Base-by-base conservation (phyloP, 2,113 vertebrate genomes). In the Pachycephala philippinensis region DNA sequence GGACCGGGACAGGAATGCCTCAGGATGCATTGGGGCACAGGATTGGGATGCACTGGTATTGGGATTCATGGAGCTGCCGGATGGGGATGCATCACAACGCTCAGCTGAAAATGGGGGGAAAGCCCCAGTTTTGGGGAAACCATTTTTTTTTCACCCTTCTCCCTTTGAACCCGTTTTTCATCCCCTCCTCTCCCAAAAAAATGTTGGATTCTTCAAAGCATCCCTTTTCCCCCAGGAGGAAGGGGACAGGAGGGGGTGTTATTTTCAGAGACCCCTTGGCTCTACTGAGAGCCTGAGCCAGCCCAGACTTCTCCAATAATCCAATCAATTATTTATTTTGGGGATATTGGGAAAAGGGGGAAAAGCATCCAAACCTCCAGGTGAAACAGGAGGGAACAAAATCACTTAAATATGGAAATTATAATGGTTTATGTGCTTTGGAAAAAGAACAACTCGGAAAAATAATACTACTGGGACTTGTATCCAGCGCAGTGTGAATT, bases 401-500 rank as follows among this genome's bases (percentile, higher is more conserved):
- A 40, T 28, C 30, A 15, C 17, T 50, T 39, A 15, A 54, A 9
- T 63, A 9, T 23, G 31, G 76, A 44, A 52, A 54, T 44, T 28
- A 31, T 49, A 1, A 21, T 5, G 8, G 13, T 52, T 76, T 33
- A 9, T 5, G 7, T 60, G 3, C 37, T 87, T 66, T 61, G 53
- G 56, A 33, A 56, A 68, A 76, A 37, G 16, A 89, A 9, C 35
- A 52, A 10, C 13, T 50, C 21, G 1, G 17, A 53, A 66, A 35
- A 64, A 40, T 15, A 57, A 11, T 26, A 1, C 14, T 33, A 7
- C 7, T 44, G 44, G 18, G 3, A 12, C 16, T 24, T 33, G 5
- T 19, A 54, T 2, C 7, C 20, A 42, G 27, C 5, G 7, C 0
- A 1, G 28, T 28, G 28, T 6, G 7, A 44, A 5, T 61, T 83